These are phyloP conservation scores for Luidia sarsii DNA, from an alignment of 53 echinoderm and acorn worm genomes.

Conservation along the genomic window DNA sequence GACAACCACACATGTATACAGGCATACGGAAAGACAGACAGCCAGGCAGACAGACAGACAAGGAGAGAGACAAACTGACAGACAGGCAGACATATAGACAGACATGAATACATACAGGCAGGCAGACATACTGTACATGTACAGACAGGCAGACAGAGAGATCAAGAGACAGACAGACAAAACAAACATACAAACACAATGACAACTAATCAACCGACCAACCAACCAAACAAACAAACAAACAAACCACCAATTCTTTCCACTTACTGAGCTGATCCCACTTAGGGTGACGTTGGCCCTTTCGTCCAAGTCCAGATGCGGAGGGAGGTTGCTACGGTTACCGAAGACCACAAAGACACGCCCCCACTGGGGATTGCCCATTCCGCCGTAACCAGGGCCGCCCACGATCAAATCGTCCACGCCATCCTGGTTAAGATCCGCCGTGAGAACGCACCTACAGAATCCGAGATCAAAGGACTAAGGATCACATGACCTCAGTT, in stretches of 20 bases:
- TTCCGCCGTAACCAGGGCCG: conserved; percentile 59
- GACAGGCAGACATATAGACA: too few species aligned
- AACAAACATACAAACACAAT: too few species aligned
- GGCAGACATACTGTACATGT: too few species aligned
- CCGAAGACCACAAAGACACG: conserved; percentile 67
- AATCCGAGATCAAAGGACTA: not conserved
- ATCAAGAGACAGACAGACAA: not conserved
- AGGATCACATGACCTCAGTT: not conserved
- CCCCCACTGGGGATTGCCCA: conserved; percentile 60
- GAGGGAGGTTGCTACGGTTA: not conserved
- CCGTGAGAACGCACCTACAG: conserved; percentile 51
- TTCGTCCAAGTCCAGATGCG: conserved; percentile 38
- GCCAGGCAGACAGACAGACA: too few species aligned
- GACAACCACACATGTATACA: too few species aligned
- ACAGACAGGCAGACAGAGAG: too few species aligned
- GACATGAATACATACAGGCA: too few species aligned
- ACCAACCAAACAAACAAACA: too few species aligned
- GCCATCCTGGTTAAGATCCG: conserved; percentile 36
- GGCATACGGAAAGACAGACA: too few species aligned
- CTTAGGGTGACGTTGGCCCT: conserved; percentile 48
- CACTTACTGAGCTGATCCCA: conserved; percentile 54
- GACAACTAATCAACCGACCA: too few species aligned
- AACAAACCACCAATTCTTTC: too few species aligned
- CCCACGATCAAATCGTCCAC: conserved; percentile 64
- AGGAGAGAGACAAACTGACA: too few species aligned